Percentiles rank a stretch among this genome's conserved stretches.
Evolutionary conservation across 2,797 vertebrate species (phyloP).

Genomic region (Danio choprae): DNA sequence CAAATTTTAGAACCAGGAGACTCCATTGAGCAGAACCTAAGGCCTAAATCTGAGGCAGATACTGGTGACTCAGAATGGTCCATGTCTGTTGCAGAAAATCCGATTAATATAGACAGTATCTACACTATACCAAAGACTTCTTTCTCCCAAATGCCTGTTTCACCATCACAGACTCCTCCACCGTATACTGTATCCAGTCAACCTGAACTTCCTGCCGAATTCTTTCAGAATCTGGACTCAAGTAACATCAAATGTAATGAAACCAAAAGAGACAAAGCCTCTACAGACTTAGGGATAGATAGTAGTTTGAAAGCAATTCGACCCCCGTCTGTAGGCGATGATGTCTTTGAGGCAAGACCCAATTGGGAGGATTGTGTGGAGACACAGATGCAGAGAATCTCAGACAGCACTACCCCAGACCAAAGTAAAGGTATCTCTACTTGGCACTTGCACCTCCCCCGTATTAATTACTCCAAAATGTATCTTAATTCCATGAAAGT

Average conservation of each 20-base stretch:
- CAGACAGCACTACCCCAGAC: constrained; percentile 90
- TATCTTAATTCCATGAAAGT: constrained; percentile 70
- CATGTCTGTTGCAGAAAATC: constrained; percentile 63
- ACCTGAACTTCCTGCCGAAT: constrained; percentile 57
- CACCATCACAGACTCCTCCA: constrained; percentile 61
- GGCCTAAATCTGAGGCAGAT: constrained; percentile 75
- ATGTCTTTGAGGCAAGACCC: constrained; percentile 94
- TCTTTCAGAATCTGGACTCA: constrained; percentile 66
- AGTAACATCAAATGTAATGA: constrained; percentile 32
- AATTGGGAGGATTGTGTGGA: constrained; percentile 94
- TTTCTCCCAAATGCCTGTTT: constrained; percentile 76
- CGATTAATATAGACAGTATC: constrained; percentile 66
- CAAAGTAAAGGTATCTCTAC: constrained; percentile 90
- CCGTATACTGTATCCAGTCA: constrained; percentile 42
- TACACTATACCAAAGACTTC: constrained; percentile 72
- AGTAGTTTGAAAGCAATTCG: constrained; percentile 79
- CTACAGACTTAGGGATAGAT: constrained; percentile 86
- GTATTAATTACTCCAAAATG: constrained; percentile 68
- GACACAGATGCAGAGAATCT: constrained; percentile 96
- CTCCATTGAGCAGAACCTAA: constrained; percentile 57
- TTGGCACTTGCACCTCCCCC: constrained; percentile 73
- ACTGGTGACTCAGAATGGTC: constrained; percentile 66
- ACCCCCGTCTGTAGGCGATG: constrained; percentile 83
- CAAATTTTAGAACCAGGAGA: constrained; percentile 51
- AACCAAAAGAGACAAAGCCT: constrained; percentile 72